Evolutionary conservation across 2,113 vertebrate species (phyloP).

Genomic region (Melanotaenia duboulayi): DNA sequence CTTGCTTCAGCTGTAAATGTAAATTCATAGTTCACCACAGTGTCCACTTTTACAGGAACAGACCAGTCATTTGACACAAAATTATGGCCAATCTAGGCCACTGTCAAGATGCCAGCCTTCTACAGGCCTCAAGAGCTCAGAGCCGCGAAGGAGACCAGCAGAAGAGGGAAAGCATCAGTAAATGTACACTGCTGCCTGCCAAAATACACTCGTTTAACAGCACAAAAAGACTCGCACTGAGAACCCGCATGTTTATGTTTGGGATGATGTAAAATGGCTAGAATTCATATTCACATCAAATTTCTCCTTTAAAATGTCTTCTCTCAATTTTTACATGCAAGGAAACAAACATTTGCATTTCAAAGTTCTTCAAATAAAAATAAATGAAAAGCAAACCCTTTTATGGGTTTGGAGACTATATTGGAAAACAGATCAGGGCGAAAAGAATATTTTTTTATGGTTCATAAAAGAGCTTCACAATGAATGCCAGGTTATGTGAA

Average conservation of each 20-base stretch:
- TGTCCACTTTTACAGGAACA: conserved; percentile 68
- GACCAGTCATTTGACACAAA: conserved; percentile 78
- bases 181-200: conserved; percentile 77
- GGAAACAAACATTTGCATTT: conserved; percentile 84
- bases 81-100: conserved; percentile 74
- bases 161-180: conserved; percentile 76
- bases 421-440: conserved; percentile 78
- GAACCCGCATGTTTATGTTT: conserved; percentile 76
- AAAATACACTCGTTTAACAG: conserved; percentile 83
- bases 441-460: conserved; percentile 78
- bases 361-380: conserved; percentile 79
- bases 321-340: conserved; percentile 63
- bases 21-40: conserved; percentile 73
- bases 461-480: conserved; percentile 76
- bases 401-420: conserved; percentile 78
- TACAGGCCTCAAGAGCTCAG: conserved; percentile 80
- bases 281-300: conserved; percentile 81
- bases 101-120: conserved; percentile 83
- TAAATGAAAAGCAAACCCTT: conserved; percentile 80
- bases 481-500: conserved; percentile 77
- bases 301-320: conserved; percentile 72
- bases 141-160: conserved; percentile 80
- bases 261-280: conserved; percentile 81
- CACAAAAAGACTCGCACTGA: conserved; percentile 74
- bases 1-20: conserved; percentile 80